phyloP scores from a whole-genome alignment of 2,113 vertebrate species.

The Prolemur simus region DNA sequence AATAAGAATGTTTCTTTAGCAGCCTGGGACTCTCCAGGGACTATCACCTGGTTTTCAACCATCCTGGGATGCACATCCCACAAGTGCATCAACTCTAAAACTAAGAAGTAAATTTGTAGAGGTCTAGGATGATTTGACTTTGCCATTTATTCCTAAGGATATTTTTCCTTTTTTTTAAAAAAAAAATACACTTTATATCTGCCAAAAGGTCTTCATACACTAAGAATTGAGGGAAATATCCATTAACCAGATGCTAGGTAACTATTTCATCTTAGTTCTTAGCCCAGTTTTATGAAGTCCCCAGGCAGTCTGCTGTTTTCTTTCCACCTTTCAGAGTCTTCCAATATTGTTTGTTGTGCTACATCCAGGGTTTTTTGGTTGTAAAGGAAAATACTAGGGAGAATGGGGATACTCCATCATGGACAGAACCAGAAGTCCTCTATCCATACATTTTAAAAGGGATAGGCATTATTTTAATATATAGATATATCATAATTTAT shows the following conservation, averaged over 20 bases:
- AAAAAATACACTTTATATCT: not conserved
- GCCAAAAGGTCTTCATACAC: not conserved
- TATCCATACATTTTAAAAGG: not conserved
- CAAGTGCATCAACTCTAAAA: not conserved
- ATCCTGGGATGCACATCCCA: not conserved
- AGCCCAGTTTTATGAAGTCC: not conserved
- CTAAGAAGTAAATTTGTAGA: not conserved
- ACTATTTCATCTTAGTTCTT: not conserved
- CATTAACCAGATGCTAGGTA: not conserved
- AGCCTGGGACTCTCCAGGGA: not conserved
- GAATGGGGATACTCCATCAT: not conserved
- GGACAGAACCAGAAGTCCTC: not conserved
- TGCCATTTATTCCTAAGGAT: not conserved
- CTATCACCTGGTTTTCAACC: not conserved
- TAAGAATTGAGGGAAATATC: not conserved
- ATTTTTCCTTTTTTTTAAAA: not conserved
- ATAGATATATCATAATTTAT: not conserved
- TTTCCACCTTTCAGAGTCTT: not conserved
- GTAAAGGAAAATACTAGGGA: not conserved
- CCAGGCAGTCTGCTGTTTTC: not conserved
- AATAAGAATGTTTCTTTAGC: not conserved
- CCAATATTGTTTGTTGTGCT: not conserved
- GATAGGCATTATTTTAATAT: not conserved
- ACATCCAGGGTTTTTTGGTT: not conserved
- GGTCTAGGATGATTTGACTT: not conserved